These are phyloP conservation scores for Loriculus beryllinus DNA, from an alignment of 2,797 vertebrate genomes.

Conservation along the genomic window DNA sequence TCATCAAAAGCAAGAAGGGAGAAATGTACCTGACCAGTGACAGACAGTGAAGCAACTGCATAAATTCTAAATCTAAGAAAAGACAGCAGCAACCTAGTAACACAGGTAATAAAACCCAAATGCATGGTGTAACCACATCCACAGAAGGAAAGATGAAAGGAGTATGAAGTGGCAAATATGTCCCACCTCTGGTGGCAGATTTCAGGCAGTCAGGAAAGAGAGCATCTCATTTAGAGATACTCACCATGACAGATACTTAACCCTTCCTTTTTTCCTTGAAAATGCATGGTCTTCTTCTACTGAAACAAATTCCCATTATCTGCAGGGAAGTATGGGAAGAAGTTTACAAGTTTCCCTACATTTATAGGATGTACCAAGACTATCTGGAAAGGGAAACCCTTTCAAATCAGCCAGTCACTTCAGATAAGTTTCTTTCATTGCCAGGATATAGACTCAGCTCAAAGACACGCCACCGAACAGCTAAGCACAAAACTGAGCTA, in stretches of 20 bases:
- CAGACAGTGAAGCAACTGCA: background rate
- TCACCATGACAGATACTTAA: background rate
- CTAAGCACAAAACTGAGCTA: background rate
- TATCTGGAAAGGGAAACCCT: background rate
- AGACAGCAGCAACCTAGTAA: background rate
- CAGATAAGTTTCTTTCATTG: background rate
- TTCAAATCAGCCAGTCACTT: background rate
- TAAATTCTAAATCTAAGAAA: background rate
- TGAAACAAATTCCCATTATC: background rate
- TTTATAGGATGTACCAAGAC: background rate
- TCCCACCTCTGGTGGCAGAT: background rate
- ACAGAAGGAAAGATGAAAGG: background rate
- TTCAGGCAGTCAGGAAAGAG: background rate
- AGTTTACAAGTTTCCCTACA: background rate
- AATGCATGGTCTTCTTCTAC: background rate
- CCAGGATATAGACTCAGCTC: background rate
- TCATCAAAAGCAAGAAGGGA: background rate
- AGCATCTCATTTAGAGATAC: background rate
- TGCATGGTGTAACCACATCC: background rate
- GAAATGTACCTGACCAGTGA: background rate
- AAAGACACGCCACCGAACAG: background rate
- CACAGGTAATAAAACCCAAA: background rate
- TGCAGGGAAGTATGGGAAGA: background rate
- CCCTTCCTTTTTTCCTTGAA: background rate
- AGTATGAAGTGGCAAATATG: background rate